Base-by-base conservation (phyloP, 2,888 invertebrate genomes). In the Digitonthophagus gazella region DNA sequence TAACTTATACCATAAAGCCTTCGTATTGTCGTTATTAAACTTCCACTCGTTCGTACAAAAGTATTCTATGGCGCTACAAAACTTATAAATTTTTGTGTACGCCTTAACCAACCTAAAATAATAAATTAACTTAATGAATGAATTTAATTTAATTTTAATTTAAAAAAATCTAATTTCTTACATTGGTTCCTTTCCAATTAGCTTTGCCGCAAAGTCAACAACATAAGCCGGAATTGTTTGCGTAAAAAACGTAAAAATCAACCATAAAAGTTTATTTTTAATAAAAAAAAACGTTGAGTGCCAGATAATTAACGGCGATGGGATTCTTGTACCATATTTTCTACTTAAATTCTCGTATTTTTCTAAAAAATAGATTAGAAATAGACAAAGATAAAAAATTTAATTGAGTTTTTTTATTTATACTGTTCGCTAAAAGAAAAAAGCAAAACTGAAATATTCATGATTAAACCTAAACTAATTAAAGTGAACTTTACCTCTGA, bases 1-100 rank as follows among this genome's bases (percentile, higher is more conserved):
- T 67, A 93, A 77, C 0, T 86, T 85, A 0, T 80, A 79, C 84
- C 89, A 86, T 76, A 94, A 83, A 1, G 77, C 78, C 14, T 85
- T 81, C 0, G 90, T 86, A 58, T 89, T 89, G 14, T 84, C 82
- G 71, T 89, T 89, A 0, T 84, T 81, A 78, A 93, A 93, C 15
- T 83, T 82, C 95, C 95, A 96, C 71, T 92, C 88, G 71, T 89
- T 87, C n/a, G 86, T 90, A 2, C 92, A 89, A 83, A 96, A 96
- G 81, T 92, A 95, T 74, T 91, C 88, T 57, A 95, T 83, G 0
- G 90, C 90, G 65, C 88, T 86, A 75, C 91, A 87, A 66, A 93
- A 87, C 74, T 88, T 89, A 82, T 92, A 91, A 67, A 95, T 88
- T 80, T 90, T 91, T 70, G 86, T 85, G 82, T 94, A 95, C 0